Base-by-base conservation (phyloP, 2,888 invertebrate genomes). In the Drosophila falleni region DNA sequence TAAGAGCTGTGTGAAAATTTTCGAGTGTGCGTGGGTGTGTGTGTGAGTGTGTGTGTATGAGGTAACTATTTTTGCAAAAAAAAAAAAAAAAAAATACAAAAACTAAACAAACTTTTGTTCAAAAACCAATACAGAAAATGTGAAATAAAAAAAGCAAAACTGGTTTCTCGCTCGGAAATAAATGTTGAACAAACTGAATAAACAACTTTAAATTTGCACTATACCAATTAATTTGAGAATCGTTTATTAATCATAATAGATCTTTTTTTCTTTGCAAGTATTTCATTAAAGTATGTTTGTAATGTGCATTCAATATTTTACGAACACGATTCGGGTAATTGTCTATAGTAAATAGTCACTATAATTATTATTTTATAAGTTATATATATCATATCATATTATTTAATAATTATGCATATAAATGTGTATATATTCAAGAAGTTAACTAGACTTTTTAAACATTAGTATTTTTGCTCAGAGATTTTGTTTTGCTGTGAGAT, bases 301-400 rank as follows among this genome's bases (percentile, higher is more conserved):
- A 60, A 72, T 72, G 69, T 81, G 80, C 82, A 79, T 74, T 84
- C 73, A 74, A 73, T 63, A 72, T 82, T n/a, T 0, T 29, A 80
- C 80, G 74, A 84, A 82, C 74, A 77, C 81, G 79, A 78, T 85
- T 56, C 55, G 87, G 81, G 76, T 89, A 82, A 81, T 69, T 82
- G 81, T 41, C n/a, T 72, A 46, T 67, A 65, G 78, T 78, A 88
- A 76, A 83, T 83, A 82, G 84, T 79, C 81, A 83, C 74, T 88
- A 89, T 87, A 82, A 51, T 80, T 83, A 87, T 84, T 80, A 78
- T 50, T 54, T 46, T 65, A 46, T 75, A 61, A 49, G 23, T 53
- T 65, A 33, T 37, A 56, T 56, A 46, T 74, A 54, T 71, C 60
- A 56, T 56, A 46, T 44, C 58, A 66, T 74, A 56, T 70, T 54